Base-by-base conservation (phyloP, 2,888 invertebrate genomes). In the Horisme vitalbata region DNA sequence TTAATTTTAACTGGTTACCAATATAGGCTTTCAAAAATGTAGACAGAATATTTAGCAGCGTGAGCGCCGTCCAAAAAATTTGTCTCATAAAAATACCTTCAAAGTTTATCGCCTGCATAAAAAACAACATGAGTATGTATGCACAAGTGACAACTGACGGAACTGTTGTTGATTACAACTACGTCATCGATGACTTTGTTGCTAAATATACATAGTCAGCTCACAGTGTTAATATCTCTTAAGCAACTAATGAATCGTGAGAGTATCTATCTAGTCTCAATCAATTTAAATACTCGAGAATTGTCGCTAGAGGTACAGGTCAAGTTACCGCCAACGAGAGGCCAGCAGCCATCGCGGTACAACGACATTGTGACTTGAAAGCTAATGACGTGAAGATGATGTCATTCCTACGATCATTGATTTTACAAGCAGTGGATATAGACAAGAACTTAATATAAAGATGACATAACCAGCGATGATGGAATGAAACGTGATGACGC, bases 351-450 rank as follows among this genome's bases (percentile, higher is more conserved):
- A 10, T 7, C 24, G 28, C 21, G 20, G 32, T 18, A 18, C 23
- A 14, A 18, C 23, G 26, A 31, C 38, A 27, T 26, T 52, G 58
- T 63, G 69, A 63, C 59, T 53, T 38, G 71, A 68, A 72, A 66
- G 30, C 45, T 59, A 63, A 55, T 68, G 68, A 71, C 65, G 67
- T 60, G 27, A 32, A 34, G 51, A 46, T 74, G 70, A 73, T 67
- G 69, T 74, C 67, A 73, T 41, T 8, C 33, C 13, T 37, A 36
- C 51, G 41, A 49, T 10, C 15, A 46, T 26, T 41, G 57, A 55
- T 48, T 37, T 44, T 55, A 41, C 36, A 55, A 52, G 28, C 36
- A 23, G 41, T 14, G 32, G 20, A 24, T 31, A 20, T 10, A 8
- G 30, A n/a, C n/a, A 23, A 41, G 27, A 36, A 32, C 14, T 44